Evolutionary conservation across 2,113 vertebrate genomes (phyloP).

Genomic region (Phalacrocorax carbo): DNA sequence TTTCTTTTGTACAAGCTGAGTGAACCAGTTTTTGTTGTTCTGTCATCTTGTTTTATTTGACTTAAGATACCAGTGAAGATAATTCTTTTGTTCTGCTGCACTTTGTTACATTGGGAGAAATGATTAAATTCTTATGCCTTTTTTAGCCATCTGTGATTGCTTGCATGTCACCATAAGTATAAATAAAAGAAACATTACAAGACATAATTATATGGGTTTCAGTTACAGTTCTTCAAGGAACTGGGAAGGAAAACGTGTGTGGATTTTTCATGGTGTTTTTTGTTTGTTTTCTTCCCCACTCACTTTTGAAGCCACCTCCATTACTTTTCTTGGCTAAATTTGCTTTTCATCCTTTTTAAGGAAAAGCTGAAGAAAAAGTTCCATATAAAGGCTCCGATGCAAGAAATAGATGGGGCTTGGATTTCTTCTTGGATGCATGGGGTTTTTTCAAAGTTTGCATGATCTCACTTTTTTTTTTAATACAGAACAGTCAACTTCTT

Average conservation of each 20-base stretch:
- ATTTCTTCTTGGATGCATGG: neutral
- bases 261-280: neutral
- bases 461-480: neutral
- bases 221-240: neutral
- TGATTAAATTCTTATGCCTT: conserved; percentile 13
- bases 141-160: neutral
- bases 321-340: neutral
- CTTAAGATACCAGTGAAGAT: neutral
- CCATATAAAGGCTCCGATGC: neutral
- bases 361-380: neutral
- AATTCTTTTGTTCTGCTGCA: neutral
- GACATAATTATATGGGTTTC: neutral
- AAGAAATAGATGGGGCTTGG: neutral
- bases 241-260: neutral
- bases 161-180: neutral
- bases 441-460: neutral
- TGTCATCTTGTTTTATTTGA: neutral
- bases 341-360: neutral
- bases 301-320: neutral
- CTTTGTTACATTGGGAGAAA: neutral
- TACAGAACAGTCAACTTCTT: neutral
- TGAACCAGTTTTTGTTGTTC: neutral
- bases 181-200: neutral
- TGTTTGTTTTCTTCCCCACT: neutral
- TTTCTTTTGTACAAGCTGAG: neutral